Evolutionary conservation across 2,888 invertebrate genomes (phyloP), one percentile per base, ranked within the genome.

Genomic region (Bruchidius siliquastri): DNA sequence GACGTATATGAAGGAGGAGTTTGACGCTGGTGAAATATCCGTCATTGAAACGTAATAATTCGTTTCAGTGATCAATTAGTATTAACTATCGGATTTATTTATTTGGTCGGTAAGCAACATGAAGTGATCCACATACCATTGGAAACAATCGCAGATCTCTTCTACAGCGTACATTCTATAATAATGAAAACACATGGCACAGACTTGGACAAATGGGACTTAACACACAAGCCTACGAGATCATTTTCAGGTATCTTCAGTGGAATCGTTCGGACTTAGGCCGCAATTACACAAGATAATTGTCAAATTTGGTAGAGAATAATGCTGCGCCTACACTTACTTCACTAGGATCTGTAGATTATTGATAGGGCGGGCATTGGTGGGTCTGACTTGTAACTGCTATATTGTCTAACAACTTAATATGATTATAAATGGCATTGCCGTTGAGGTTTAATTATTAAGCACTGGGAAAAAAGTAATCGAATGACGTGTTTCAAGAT

Each of bases 181-280:
- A 49, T 21, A 69, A 71, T n/a, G 49, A n/a, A 71, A 71, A 30
- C 67, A 72, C 73, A 67, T 73, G 80, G 79, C 80, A 80, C 80
- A 79, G 77, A 80, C 77, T 76, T 69, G 26, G 26, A 69, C 22
- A 69, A 20, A 22, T 20, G 26, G 69, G 71, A 21, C 71, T 30
- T 30, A 22, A 22, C 20, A 21, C 71, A 32, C 71, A 22, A 71
- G 30, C 26, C 32, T 30, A 32, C 76, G 80, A 81, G 73, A 79
- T 80, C 74, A 80, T 75, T 73, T 77, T 77, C 79, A 77, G 76
- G 78, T 78, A 74, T 77, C 77, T 74, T 79, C 79, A 71, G 72
- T 72, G 32, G 69, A 72, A 71, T 66, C 68, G 71, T 22, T 73
- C 68, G 71, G 18, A 32, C 70, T n/a, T 70, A 70, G 22, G 30